These are phyloP conservation scores for Triplophysa siluroides DNA, from an alignment of 2,113 vertebrate species.

Conservation along the genomic window DNA sequence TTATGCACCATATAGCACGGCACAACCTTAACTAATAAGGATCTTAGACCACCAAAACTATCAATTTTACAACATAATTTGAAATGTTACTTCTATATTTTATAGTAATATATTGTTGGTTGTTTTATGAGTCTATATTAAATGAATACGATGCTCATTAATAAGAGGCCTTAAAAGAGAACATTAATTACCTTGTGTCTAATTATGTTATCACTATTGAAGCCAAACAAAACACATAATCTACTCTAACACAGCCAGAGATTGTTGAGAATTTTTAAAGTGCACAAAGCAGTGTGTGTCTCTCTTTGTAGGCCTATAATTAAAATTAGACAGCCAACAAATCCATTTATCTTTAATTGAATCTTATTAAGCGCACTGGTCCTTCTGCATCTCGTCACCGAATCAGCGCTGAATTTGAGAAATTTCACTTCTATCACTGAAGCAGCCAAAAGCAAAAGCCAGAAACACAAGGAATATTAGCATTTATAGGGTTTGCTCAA, in stretches of 20 bases:
- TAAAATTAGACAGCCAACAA: conserved; percentile 30
- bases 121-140: background rate
- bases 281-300: background rate
- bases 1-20: too few relatives aligned
- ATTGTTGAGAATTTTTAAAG: conserved; percentile 9
- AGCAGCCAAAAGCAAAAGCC: background rate
- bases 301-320: conserved; percentile 20
- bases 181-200: conserved; percentile 12
- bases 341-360: conserved; percentile 36
- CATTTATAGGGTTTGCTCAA: conserved; percentile 71
- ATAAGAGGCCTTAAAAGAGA: background rate
- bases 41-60: too few relatives aligned
- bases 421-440: background rate
- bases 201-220: conserved; percentile 23
- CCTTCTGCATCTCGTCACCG: background rate
- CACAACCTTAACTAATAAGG: too few relatives aligned
- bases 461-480: conserved; percentile 60
- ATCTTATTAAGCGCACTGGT: conserved; percentile 34
- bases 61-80: background rate
- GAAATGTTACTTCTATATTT: background rate
- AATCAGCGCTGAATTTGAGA: background rate
- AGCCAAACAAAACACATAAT: conserved; percentile 22
- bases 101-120: too few relatives aligned
- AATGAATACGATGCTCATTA: background rate
- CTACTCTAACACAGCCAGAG: background rate